Base-by-base conservation (phyloP, 1,140 invertebrate species). In the Leguminivora glycinivorella region DNA sequence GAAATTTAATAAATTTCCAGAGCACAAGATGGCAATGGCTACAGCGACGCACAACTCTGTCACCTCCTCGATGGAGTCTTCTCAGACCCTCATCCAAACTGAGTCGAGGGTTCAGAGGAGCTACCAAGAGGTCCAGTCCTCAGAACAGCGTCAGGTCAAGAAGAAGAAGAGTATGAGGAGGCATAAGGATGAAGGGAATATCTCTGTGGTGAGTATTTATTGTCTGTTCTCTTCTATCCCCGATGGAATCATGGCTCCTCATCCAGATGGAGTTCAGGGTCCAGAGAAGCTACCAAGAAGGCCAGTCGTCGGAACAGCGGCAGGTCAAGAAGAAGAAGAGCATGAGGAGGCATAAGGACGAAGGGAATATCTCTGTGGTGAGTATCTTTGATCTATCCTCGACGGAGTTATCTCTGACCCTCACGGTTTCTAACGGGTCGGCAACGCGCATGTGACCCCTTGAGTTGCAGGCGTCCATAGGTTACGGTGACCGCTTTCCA, bases 351-450 rank as follows among this genome's bases (percentile, higher is more conserved):
- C 85, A 90, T 74, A 92, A 92, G 76, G 89, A 92, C 60, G 92
- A 92, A 34, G 91, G 88, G 9, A 86, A 82, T 40, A 90, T 92
- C 70, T 92, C 92, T 67, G 91, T 92, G 75, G 92, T 92, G 63
- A 82, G 89, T 66, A 71, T 86, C 88, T 24, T 88, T 81, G n/a
- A n/a, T n/a, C n/a, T n/a, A n/a, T n/a, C n/a, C n/a, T n/a, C n/a
- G n/a, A n/a, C n/a, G n/a, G n/a, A n/a, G n/a, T n/a, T n/a, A n/a
- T n/a, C n/a, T n/a, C n/a, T n/a, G n/a, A n/a, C n/a, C n/a, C n/a
- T n/a, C n/a, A n/a, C n/a, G n/a, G n/a, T n/a, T n/a, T n/a, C n/a
- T n/a, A n/a, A n/a, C n/a, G n/a, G n/a, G n/a, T n/a, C n/a, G n/a
- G n/a, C n/a, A n/a, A n/a, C n/a, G n/a, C n/a, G n/a, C n/a, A n/a